Evolutionary conservation across 2,888 invertebrate genomes (phyloP).

Genomic region (Zootermopsis nevadensis): DNA sequence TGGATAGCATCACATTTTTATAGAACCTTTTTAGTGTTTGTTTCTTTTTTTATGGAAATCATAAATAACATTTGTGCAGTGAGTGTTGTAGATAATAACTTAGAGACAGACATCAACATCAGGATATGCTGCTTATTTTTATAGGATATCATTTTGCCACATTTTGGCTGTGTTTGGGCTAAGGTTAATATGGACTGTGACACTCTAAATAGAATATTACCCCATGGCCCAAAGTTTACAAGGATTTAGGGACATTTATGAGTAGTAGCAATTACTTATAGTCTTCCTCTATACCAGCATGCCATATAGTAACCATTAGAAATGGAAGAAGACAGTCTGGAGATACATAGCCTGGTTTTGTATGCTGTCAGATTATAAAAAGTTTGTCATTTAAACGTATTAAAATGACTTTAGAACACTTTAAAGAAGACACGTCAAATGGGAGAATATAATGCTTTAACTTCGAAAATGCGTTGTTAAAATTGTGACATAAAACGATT

Average conservation of each 20-base stretch:
- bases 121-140: conserved; percentile 55
- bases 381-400: not conserved
- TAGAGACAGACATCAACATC: conserved; percentile 47
- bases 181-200: conserved; percentile 47
- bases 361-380: not conserved
- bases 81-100: conserved; percentile 50
- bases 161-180: conserved; percentile 55
- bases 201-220: conserved; percentile 43
- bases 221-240: conserved; percentile 49
- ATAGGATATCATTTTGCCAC: conserved; percentile 55
- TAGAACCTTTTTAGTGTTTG: conserved; percentile 53
- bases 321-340: not conserved
- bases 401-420: not conserved
- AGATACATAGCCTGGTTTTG: not conserved
- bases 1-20: conserved; percentile 52
- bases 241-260: conserved; percentile 44
- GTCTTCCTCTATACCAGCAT: conserved; percentile 50
- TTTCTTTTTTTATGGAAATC: conserved; percentile 49
- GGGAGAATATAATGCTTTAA: not conserved
- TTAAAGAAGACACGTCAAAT: not conserved
- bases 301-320: conserved; percentile 17
- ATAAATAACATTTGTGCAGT: conserved; percentile 51
- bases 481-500: not conserved
- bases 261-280: conserved; percentile 50
- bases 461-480: not conserved